Evolutionary conservation across 2,888 invertebrate species (phyloP).

Genomic region (Esperia sulphurella): DNA sequence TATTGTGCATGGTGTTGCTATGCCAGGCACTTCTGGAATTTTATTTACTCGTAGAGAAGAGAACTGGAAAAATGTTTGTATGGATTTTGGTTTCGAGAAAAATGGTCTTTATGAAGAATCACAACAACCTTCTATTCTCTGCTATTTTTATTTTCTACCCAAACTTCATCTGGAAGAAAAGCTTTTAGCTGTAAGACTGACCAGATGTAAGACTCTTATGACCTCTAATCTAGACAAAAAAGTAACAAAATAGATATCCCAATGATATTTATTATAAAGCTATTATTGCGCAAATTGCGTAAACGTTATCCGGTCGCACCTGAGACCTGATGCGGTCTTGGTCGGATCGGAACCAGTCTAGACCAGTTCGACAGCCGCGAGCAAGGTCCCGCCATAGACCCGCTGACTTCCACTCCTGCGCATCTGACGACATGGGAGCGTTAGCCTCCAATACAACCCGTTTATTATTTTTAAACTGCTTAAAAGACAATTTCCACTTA

Average conservation of each 20-base stretch:
- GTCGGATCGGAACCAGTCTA: constrained; percentile 36
- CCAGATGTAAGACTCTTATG: too few relatives aligned
- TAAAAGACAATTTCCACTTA: background rate
- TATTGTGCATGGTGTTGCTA: background rate
- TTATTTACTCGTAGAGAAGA: too few relatives aligned
- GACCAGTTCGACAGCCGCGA: constrained; percentile 55
- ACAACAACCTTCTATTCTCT: too few relatives aligned
- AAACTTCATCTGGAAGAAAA: too few relatives aligned
- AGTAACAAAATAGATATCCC: too few relatives aligned
- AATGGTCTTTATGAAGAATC: too few relatives aligned
- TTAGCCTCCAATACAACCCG: constrained; percentile 37
- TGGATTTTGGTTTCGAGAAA: too few relatives aligned
- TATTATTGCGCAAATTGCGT: constrained; percentile 46
- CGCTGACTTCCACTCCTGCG: constrained; percentile 9
- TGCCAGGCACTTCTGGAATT: background rate
- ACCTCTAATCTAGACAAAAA: too few relatives aligned
- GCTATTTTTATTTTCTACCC: too few relatives aligned
- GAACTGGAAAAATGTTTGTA: too few relatives aligned
- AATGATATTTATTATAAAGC: too few relatives aligned
- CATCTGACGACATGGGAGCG: constrained; percentile 26
- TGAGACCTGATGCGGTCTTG: constrained; percentile 27
- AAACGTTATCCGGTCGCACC: constrained; percentile 40
- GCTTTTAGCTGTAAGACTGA: too few relatives aligned
- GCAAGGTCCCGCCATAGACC: constrained; percentile 57
- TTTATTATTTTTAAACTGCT: constrained; percentile 31